These are phyloP conservation scores for Lingula anatina DNA, from an alignment of 2,888 invertebrate genomes.

Conservation along the genomic window DNA sequence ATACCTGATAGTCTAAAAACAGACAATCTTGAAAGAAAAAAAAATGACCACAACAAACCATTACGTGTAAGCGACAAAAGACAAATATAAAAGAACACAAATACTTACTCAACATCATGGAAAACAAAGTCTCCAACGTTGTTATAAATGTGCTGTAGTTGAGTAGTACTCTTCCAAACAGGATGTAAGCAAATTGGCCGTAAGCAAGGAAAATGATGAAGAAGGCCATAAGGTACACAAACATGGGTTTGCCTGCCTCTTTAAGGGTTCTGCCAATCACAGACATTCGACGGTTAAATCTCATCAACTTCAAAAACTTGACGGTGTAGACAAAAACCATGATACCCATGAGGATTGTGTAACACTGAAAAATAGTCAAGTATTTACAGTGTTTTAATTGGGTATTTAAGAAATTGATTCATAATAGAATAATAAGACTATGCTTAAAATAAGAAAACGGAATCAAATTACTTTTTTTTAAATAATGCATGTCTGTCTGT, in stretches of 20 bases:
- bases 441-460: no score
- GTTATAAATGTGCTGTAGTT: constrained; percentile 24
- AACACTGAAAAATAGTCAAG: constrained; percentile 33
- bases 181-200: constrained; percentile 23
- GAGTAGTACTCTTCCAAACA: constrained; percentile 15
- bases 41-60: neutral
- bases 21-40: no score
- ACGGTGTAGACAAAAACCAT: constrained; percentile 35
- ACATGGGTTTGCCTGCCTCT: constrained; percentile 28
- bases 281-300: constrained; percentile 12
- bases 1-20: no score
- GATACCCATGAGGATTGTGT: constrained; percentile 43
- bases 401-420: no score
- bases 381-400: no score
- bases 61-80: neutral
- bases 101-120: constrained; percentile 25
- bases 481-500: no score
- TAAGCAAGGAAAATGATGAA: constrained; percentile 37
- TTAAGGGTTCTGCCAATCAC: constrained; percentile 7
- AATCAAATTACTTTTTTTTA: no score
- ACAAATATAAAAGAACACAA: neutral
- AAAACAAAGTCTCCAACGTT: constrained; percentile 33
- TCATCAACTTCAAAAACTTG: constrained; percentile 8
- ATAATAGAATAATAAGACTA: no score
- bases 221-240: constrained; percentile 43